Percentiles rank a stretch among this genome's conserved stretches.
Conservation (phyloP, 2,113 vertebrate species). For the Pterocles gutturalis region DNA sequence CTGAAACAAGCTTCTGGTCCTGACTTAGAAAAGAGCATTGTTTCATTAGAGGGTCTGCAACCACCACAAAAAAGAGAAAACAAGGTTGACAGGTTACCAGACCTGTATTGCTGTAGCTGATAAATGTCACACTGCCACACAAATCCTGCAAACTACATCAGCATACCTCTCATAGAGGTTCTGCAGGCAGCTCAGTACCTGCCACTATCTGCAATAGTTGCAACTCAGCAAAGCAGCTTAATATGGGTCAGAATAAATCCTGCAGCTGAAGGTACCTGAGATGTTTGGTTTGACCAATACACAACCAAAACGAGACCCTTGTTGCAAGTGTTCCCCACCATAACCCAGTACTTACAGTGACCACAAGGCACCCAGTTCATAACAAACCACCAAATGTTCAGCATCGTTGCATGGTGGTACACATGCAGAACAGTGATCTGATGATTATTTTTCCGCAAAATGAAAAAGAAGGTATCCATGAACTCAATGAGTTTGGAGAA, state of each 20-base stretch:
- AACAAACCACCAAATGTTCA: constrained; percentile 99
- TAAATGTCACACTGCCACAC: background rate
- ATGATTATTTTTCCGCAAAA: constrained; percentile 95
- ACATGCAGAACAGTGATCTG: constrained; percentile 96
- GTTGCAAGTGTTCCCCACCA: background rate
- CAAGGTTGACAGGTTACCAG: background rate
- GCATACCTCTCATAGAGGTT: background rate
- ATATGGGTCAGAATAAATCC: background rate
- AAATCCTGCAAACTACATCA: background rate
- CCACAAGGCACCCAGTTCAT: constrained; percentile 99
- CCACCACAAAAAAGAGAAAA: background rate
- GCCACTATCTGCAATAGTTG: background rate
- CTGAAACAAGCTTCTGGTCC: background rate
- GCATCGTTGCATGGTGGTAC: constrained; percentile 93
- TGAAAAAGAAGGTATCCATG: constrained; percentile 99
- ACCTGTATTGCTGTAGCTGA: background rate
- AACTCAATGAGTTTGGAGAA: constrained; percentile 98
- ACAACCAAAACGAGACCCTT: background rate
- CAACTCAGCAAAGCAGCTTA: background rate
- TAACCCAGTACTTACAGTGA: constrained; percentile 88
- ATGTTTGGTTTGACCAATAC: background rate
- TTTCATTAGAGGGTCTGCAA: background rate
- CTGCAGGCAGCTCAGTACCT: background rate
- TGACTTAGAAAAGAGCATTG: background rate
- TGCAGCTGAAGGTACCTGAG: background rate